Percentiles rank a stretch among this genome's conserved stretches.
Conservation (phyloP, 2,888 invertebrate genomes). For the Biston betularia region DNA sequence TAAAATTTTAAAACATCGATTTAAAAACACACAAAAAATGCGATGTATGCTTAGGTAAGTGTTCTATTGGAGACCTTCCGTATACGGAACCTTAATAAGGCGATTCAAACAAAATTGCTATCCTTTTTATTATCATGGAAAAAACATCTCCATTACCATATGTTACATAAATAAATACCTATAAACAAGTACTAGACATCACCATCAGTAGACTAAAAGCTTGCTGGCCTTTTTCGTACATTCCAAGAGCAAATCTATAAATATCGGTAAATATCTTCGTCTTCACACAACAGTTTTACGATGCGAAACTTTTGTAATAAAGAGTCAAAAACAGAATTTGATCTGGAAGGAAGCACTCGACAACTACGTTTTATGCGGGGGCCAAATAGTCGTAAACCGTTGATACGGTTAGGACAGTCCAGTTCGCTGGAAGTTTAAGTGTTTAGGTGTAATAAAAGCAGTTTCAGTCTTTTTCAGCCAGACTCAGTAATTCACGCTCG, state of each 20-base stretch:
- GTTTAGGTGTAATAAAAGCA: slow-evolving; percentile 36
- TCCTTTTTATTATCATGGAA: slow-evolving; percentile 20
- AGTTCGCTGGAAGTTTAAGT: slow-evolving; percentile 34
- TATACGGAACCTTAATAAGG: not conserved
- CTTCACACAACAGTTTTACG: slow-evolving; percentile 48
- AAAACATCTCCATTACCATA: slow-evolving; percentile 29
- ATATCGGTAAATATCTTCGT: slow-evolving; percentile 38
- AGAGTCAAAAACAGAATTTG: slow-evolving; percentile 45
- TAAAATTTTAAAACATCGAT: too few relatives aligned
- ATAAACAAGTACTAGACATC: slow-evolving; percentile 27
- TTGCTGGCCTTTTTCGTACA: slow-evolving; percentile 32
- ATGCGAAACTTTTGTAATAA: slow-evolving; percentile 48
- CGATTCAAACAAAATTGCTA: slow-evolving; percentile 2
- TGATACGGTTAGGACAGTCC: slow-evolving; percentile 40
- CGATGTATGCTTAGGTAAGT: too few relatives aligned
- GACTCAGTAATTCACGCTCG: slow-evolving; percentile 21
- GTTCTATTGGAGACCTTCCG: too few relatives aligned
- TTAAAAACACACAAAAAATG: too few relatives aligned
- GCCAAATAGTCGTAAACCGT: slow-evolving; percentile 45
- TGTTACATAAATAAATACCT: slow-evolving; percentile 30
- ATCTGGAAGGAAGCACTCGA: slow-evolving; percentile 41
- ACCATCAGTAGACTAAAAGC: slow-evolving; percentile 30
- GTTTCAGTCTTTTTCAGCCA: slow-evolving; percentile 27
- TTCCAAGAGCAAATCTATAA: slow-evolving; percentile 29
- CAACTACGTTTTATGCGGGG: slow-evolving; percentile 43